Evolutionary conservation across 2,888 invertebrate genomes (phyloP).

Genomic region (Drosophila monieri): DNA sequence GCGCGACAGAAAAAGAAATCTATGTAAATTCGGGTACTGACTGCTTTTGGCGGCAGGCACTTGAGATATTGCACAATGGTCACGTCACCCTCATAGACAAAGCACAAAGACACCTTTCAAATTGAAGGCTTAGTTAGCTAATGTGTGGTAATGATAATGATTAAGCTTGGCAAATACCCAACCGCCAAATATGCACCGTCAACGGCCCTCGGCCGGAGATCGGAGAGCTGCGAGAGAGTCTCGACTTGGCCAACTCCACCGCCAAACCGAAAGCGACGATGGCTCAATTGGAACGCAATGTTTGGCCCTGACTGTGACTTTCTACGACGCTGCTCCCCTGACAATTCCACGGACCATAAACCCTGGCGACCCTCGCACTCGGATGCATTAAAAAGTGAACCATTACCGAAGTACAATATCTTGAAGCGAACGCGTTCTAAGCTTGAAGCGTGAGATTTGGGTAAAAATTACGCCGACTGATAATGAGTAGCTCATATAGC

Average conservation of each 20-base stretch:
- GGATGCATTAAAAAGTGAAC: constrained; percentile 23
- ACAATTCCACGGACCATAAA: constrained; percentile 33
- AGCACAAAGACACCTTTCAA: constrained; percentile 70
- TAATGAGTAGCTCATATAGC: constrained; percentile 59
- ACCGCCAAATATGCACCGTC: constrained; percentile 42
- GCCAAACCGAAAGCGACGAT: constrained; percentile 33
- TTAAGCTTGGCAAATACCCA: constrained; percentile 64
- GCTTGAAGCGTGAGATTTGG: constrained; percentile 56
- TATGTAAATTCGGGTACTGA: constrained; percentile 65
- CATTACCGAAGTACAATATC: constrained; percentile 19
- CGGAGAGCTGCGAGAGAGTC: neutral
- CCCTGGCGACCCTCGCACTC: constrained; percentile 2
- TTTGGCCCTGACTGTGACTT: constrained; percentile 42
- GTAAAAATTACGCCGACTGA: constrained; percentile 48
- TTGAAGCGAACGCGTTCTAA: constrained; percentile 55
- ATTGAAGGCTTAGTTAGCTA: constrained; percentile 62
- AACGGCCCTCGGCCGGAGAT: constrained; percentile 17
- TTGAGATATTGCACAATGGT: constrained; percentile 49
- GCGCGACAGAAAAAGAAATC: constrained; percentile 53
- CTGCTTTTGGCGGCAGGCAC: constrained; percentile 35
- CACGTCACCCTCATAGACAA: constrained; percentile 42
- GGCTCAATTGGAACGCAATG: constrained; percentile 20
- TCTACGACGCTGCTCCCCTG: constrained; percentile 28
- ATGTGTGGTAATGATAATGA: constrained; percentile 76
- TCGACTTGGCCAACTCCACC: constrained; percentile 10